Percentiles rank a stretch among this genome's conserved stretches.
phyloP scores from a whole-genome alignment of 2,888 invertebrate genomes.

The Phlogophora meticulosa region DNA sequence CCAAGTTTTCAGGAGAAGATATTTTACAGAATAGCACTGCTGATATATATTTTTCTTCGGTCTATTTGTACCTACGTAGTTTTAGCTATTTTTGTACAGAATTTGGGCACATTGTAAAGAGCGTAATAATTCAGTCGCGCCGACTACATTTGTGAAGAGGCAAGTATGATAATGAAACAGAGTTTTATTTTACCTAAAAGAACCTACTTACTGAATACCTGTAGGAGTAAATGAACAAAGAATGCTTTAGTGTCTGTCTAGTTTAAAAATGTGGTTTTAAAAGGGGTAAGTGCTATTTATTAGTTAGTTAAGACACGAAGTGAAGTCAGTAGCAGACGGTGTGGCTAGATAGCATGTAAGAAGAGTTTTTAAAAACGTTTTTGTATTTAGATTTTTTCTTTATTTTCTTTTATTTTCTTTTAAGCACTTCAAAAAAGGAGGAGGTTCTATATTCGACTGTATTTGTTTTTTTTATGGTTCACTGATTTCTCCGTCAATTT shows the following conservation, averaged over 20 bases:
- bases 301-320: neutral
- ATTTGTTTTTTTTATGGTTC: too few species aligned
- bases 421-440: too few species aligned
- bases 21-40: too few species aligned
- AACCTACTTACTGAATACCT: neutral
- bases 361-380: too few species aligned
- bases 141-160: too few species aligned
- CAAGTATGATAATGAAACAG: neutral
- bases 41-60: constrained; percentile 14
- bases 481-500: too few species aligned
- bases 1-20: too few species aligned
- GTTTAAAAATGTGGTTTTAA: constrained; percentile 1
- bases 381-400: too few species aligned
- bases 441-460: too few species aligned
- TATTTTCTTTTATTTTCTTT: too few species aligned
- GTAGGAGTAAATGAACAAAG: neutral
- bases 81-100: constrained; percentile 4
- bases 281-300: neutral
- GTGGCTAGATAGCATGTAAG: neutral
- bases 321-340: neutral
- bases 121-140: neutral
- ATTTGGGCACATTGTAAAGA: neutral
- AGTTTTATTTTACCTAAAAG: neutral
- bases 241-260: constrained; percentile 7
- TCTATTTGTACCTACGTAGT: neutral